Conservation (phyloP, 2,888 invertebrate species). For the Argynnis bischoffii region DNA sequence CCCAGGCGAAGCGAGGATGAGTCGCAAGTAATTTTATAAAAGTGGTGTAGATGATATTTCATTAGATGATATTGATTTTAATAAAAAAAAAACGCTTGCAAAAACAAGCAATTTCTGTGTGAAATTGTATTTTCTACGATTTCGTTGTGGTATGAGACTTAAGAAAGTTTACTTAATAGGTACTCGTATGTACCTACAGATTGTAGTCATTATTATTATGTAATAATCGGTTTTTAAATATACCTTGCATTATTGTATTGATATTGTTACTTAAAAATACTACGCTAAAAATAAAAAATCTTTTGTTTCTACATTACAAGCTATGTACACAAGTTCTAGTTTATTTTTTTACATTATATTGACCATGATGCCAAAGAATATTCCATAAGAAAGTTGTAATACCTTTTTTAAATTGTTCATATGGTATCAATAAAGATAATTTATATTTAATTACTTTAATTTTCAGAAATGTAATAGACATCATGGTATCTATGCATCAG, state of each 20-base stretch:
- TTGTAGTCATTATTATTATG: neutral
- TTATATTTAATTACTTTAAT: neutral
- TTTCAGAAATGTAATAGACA: slow-evolving; percentile 41
- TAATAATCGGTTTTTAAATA: slow-evolving; percentile 19
- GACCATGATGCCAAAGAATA: too few species aligned
- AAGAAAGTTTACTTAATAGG: neutral
- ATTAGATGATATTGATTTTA: too few species aligned
- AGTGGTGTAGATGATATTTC: too few species aligned
- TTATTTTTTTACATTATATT: too few species aligned
- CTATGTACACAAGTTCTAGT: too few species aligned
- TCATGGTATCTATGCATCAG: neutral
- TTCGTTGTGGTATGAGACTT: slow-evolving; percentile 4
- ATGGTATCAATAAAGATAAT: neutral
- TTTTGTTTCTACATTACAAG: too few species aligned
- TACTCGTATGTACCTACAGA: slow-evolving; percentile 12
- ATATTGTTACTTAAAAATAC: too few species aligned
- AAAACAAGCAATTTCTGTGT: too few species aligned
- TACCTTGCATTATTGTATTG: neutral
- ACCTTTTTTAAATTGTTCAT: neutral
- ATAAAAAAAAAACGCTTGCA: too few species aligned
- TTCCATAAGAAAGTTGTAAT: neutral
- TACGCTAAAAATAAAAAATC: too few species aligned
- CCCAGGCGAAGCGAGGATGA: too few species aligned
- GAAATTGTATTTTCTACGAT: neutral
- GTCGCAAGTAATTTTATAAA: too few species aligned